phyloP scores from a whole-genome alignment of 2,797 vertebrate genomes.

The Odontamblyopus lacepedii region DNA sequence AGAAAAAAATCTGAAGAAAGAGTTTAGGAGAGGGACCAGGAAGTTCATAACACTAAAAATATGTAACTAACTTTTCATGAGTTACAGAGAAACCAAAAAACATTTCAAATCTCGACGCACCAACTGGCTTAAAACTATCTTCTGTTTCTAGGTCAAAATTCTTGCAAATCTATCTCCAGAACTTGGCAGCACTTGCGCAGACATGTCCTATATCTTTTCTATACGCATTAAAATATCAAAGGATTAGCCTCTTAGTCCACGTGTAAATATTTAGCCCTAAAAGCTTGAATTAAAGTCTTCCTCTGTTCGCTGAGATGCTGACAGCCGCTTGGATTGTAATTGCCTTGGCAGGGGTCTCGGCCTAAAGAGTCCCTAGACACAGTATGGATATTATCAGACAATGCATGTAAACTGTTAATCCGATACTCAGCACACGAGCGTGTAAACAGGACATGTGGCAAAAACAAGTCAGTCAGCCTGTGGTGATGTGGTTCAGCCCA shows the following conservation, averaged over 20 bases:
- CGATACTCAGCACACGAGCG: not conserved
- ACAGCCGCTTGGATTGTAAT: slow-evolving; percentile 45
- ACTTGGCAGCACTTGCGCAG: slow-evolving; percentile 31
- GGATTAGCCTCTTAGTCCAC: slow-evolving; percentile 36
- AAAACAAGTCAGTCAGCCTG: slow-evolving; percentile 34
- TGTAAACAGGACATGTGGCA: slow-evolving; percentile 14
- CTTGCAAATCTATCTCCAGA: not conserved
- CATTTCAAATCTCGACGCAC: too few relatives aligned
- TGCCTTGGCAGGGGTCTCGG: slow-evolving; percentile 28
- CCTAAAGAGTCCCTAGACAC: slow-evolving; percentile 30
- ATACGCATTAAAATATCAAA: slow-evolving; percentile 52
- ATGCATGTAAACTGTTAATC: slow-evolving; percentile 11
- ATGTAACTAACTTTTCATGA: not conserved
- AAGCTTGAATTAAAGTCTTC: slow-evolving; percentile 49
- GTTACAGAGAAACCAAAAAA: too few relatives aligned
- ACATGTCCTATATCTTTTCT: slow-evolving; percentile 34
- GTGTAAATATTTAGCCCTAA: slow-evolving; percentile 44
- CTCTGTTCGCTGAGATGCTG: slow-evolving; percentile 37
- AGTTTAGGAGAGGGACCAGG: not conserved
- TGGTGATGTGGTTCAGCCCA: slow-evolving; percentile 37
- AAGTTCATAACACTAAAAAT: not conserved
- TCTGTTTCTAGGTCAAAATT: slow-evolving; percentile 19
- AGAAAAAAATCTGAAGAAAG: not conserved
- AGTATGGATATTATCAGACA: slow-evolving; percentile 20
- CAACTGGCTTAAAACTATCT: too few relatives aligned